phyloP scores from a whole-genome alignment of 2,797 vertebrate species.

The Hydrolagus colliei region DNA sequence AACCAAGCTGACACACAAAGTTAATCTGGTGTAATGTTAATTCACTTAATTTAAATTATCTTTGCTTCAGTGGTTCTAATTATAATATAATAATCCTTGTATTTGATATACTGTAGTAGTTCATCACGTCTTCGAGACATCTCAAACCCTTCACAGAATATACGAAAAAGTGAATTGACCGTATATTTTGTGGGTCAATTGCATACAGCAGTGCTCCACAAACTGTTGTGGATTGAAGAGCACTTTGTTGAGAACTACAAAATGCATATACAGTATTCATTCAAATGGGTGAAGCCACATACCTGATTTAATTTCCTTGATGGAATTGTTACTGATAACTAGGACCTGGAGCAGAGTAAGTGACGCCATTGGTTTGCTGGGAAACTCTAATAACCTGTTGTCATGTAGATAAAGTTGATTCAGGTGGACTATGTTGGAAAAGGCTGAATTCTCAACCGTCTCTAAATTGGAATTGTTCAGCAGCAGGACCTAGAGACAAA shows the following conservation, averaged over 20 bases:
- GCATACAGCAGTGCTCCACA: not conserved
- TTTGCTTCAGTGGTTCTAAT: too few relatives aligned
- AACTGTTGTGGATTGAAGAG: not conserved
- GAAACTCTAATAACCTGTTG: constrained; percentile 18
- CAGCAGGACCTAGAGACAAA: constrained; percentile 1
- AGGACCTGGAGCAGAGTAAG: constrained; percentile 19
- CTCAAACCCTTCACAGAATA: too few relatives aligned
- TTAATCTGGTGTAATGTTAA: too few relatives aligned
- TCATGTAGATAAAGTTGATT: constrained; percentile 20
- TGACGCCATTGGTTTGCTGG: constrained; percentile 17
- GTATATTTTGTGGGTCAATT: too few relatives aligned
- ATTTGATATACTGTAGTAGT: too few relatives aligned
- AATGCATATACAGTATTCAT: not conserved
- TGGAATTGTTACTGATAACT: constrained; percentile 24
- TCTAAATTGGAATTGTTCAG: constrained; percentile 20
- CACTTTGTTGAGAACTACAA: too few relatives aligned
- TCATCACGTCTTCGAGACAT: too few relatives aligned
- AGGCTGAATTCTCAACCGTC: not conserved
- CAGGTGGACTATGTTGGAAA: not conserved
- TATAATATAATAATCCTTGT: too few relatives aligned
- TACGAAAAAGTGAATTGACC: too few relatives aligned
- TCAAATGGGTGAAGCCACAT: not conserved
- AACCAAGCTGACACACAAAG: too few relatives aligned
- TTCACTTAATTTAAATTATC: too few relatives aligned
- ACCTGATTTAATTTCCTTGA: constrained; percentile 28